Conservation (phyloP, 2,797 vertebrate genomes). For the Xiphophorus birchmanni region DNA sequence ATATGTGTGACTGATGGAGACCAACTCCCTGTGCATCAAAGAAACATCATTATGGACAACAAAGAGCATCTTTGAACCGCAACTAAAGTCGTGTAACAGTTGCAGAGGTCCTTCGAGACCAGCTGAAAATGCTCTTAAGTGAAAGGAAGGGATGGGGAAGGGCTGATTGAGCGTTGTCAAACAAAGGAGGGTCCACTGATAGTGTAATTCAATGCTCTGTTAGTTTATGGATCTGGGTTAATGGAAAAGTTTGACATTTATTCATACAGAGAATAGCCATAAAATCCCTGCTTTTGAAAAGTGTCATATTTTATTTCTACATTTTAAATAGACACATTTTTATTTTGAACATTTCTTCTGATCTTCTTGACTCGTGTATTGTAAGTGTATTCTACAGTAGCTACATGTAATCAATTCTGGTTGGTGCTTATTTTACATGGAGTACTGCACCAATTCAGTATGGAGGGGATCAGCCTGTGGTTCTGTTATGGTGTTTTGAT, state of each 20-base stretch:
- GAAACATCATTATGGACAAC: conserved; percentile 50
- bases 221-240: conserved; percentile 62
- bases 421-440: not conserved
- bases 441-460: not conserved
- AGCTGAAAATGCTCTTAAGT: conserved; percentile 56
- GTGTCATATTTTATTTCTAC: conserved; percentile 22
- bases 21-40: conserved; percentile 61
- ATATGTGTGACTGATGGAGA: conserved; percentile 79
- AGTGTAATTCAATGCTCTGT: conserved; percentile 50
- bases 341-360: conserved; percentile 27
- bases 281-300: conserved; percentile 25
- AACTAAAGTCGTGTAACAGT: conserved; percentile 43
- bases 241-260: conserved; percentile 52
- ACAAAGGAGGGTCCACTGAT: conserved; percentile 34
- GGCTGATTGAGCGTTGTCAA: conserved; percentile 55
- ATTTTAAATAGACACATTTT: conserved; percentile 36
- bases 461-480: not conserved
- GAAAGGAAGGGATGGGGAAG: conserved; percentile 51
- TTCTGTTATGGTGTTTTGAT: not conserved
- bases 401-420: not conserved
- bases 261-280: conserved; percentile 35
- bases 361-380: conserved; percentile 33
- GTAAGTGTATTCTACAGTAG: not conserved
- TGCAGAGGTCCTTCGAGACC: conserved; percentile 35
- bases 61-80: conserved; percentile 51